Evolutionary conservation across 2,797 vertebrate genomes (phyloP).

Genomic region (Amniataba percoides): DNA sequence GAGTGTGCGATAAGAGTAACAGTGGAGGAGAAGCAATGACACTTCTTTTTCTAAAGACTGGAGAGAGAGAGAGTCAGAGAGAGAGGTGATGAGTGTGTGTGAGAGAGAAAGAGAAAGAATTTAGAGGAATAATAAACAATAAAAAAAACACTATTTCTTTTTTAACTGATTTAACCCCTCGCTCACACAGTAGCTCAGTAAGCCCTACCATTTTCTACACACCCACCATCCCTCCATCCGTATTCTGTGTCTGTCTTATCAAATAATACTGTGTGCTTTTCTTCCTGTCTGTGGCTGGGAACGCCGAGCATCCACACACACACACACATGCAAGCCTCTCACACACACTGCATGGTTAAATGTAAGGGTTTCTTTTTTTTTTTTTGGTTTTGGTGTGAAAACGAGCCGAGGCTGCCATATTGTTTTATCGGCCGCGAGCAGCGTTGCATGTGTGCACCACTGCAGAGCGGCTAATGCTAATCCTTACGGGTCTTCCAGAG

Average conservation of each 20-base stretch:
- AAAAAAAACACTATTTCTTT: slow-evolving; percentile 38
- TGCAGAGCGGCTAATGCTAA: slow-evolving; percentile 75
- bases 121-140: slow-evolving; percentile 74
- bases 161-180: slow-evolving; percentile 62
- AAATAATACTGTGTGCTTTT: slow-evolving; percentile 61
- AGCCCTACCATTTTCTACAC: slow-evolving; percentile 86
- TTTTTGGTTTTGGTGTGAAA: slow-evolving; percentile 42
- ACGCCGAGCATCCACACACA: slow-evolving; percentile 31
- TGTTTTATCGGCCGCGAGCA: slow-evolving; percentile 77
- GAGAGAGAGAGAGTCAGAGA: slow-evolving; percentile 57
- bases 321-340: slow-evolving; percentile 33
- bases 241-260: slow-evolving; percentile 73
- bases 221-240: slow-evolving; percentile 50
- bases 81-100: slow-evolving; percentile 25
- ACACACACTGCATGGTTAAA: slow-evolving; percentile 38
- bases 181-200: slow-evolving; percentile 65
- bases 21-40: slow-evolving; percentile 85
- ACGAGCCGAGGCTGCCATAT: slow-evolving; percentile 51
- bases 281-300: slow-evolving; percentile 55
- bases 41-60: slow-evolving; percentile 79
- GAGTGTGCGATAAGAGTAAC: slow-evolving; percentile 85
- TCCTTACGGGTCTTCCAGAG: slow-evolving; percentile 64
- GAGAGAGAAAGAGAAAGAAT: slow-evolving; percentile 53
- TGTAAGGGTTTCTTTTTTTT: too few relatives aligned
- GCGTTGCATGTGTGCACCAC: slow-evolving; percentile 69